Evolutionary conservation across 2,797 vertebrate species (phyloP).

Genomic region (Anisognathus igniventris): DNA sequence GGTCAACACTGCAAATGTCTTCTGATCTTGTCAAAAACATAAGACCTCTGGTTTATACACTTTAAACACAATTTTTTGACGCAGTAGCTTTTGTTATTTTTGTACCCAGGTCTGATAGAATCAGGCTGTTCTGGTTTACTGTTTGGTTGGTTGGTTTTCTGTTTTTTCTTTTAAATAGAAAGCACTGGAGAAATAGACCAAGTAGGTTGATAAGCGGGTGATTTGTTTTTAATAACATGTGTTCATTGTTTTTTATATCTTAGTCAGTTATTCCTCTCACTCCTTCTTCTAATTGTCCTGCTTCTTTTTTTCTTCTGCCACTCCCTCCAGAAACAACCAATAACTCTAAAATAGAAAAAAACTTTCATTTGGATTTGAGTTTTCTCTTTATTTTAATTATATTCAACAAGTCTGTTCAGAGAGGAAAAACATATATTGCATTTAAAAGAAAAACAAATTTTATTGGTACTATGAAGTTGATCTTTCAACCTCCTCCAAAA

Average conservation of each 20-base stretch:
- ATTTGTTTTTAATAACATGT: not conserved
- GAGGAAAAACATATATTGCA: not conserved
- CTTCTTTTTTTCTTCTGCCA: not conserved
- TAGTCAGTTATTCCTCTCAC: not conserved
- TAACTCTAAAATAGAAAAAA: not conserved
- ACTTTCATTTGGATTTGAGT: not conserved
- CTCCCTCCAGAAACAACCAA: not conserved
- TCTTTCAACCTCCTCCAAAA: not conserved
- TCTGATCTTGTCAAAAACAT: not conserved
- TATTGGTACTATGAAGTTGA: not conserved
- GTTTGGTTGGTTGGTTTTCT: rapidly evolving
- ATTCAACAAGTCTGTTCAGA: not conserved
- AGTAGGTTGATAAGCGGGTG: not conserved
- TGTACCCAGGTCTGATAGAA: not conserved
- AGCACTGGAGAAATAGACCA: not conserved
- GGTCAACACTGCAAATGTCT: not conserved
- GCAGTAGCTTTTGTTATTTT: not conserved
- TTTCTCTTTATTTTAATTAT: not conserved
- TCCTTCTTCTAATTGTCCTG: not conserved
- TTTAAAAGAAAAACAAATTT: not conserved
- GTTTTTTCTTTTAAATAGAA: not conserved
- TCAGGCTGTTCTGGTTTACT: not conserved
- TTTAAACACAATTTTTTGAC: not conserved
- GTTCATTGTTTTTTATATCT: not conserved
- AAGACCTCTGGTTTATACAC: not conserved